Evolutionary conservation across 2,888 invertebrate species (phyloP).

Genomic region (Tryphoninae sp.): DNA sequence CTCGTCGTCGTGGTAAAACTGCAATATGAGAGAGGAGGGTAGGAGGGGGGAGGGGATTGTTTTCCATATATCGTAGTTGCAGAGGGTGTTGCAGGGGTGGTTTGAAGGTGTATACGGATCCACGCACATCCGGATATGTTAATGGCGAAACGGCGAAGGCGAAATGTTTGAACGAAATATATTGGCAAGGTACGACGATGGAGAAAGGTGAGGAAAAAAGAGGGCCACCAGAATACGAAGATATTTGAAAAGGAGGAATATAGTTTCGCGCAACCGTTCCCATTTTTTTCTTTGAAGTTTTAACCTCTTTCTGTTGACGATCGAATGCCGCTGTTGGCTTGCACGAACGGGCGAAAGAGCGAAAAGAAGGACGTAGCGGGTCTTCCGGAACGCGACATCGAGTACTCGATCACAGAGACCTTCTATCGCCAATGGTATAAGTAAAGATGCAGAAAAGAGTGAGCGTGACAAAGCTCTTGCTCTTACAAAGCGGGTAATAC

Average conservation of each 20-base stretch:
- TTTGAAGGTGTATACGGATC: background rate
- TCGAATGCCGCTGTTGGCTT: constrained; percentile 8
- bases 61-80: background rate
- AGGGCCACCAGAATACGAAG: constrained; percentile 15
- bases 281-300: constrained; percentile 59
- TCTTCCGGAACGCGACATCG: background rate
- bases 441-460: background rate
- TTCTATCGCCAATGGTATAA: background rate
- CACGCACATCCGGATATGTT: constrained; percentile 36
- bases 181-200: background rate
- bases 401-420: background rate
- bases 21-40: background rate
- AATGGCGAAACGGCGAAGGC: constrained; percentile 15
- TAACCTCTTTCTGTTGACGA: constrained; percentile 35
- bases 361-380: constrained; percentile 1
- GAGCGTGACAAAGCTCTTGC: background rate
- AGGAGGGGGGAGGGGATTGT: background rate
- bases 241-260: constrained; percentile 4
- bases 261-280: constrained; percentile 18
- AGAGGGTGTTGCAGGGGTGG: background rate
- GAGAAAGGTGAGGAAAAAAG: constrained; percentile 2
- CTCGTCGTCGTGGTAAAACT: constrained; percentile 14
- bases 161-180: background rate
- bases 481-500: background rate
- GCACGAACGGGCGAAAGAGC: background rate